Base-by-base conservation (phyloP, 2,113 vertebrate genomes). In the Paraplagusia blochii region DNA sequence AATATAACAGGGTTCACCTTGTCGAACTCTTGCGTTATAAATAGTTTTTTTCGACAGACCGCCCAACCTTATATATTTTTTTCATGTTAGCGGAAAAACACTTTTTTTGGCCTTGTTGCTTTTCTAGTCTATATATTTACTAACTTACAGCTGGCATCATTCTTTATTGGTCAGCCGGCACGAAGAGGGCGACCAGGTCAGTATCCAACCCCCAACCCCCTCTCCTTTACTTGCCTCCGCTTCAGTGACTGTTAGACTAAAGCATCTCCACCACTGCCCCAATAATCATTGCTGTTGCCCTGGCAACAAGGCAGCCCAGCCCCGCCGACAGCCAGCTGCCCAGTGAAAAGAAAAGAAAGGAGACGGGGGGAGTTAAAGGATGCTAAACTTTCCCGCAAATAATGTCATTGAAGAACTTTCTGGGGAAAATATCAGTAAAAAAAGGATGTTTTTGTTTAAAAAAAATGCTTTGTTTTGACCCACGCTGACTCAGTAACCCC, bases 251-350 rank as follows among this genome's bases (percentile, higher is more conserved):
- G 67, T 0, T 42, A 71, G 77, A 71, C 75, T 47, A 64, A 29
- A 64, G 62, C 68, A 40, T 80, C 50, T 82, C 77, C 74, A 57
- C 70, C 5, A 51, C 82, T 77, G 47, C 75, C 77, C 82, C 77
- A 69, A 58, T 82, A 83, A 85, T 81, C 69, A 80, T 65, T 53
- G 65, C 60, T 9, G 87, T 87, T 83, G 80, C 82, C 82, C 46
- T 58, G 73, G 83, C 63, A 62, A 87, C 81, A 0, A 60, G 71
- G 63, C 68, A 56, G 43, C 84, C 75, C 69, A 71, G 73, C 66
- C 81, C 79, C 74, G 76, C 49, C 61, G 77, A 74, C 72, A 45
- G 59, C 66, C 48, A 43, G 2, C 48, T 68, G 59, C 38, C 61
- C 45, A 62, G 38, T 2, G 11, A 78, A 68, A 55, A 53, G 48